Conservation (phyloP, 2,113 vertebrate species). For the Pelecanoides urinatrix region DNA sequence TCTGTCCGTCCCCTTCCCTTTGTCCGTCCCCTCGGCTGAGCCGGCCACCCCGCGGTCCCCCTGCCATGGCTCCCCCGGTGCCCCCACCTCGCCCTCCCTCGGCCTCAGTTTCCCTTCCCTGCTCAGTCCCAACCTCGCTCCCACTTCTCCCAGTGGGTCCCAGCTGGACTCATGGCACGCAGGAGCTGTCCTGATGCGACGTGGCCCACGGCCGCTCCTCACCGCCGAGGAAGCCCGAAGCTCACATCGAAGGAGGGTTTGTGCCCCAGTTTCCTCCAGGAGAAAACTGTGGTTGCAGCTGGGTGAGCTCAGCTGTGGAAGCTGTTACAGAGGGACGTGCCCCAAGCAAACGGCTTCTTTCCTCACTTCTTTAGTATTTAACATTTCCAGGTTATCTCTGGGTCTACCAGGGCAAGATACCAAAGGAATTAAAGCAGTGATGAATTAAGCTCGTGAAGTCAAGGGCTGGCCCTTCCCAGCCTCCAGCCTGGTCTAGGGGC, state of each 20-base stretch:
- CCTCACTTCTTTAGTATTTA: background rate
- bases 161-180: rapidly evolving
- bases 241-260: background rate
- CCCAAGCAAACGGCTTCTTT: background rate
- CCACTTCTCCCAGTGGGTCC: background rate
- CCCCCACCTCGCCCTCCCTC: background rate
- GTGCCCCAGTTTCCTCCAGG: background rate
- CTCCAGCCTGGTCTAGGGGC: no score
- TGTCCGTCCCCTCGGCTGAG: background rate
- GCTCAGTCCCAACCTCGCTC: background rate
- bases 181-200: rapidly evolving
- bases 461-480: background rate
- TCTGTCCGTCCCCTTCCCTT: background rate
- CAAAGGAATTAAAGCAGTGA: background rate
- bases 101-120: background rate
- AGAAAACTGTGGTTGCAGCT: background rate
- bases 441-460: background rate
- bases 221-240: background rate
- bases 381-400: background rate
- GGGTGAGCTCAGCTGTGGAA: background rate
- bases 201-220: rapidly evolving
- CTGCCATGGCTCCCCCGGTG: rapidly evolving
- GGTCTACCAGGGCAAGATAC: background rate
- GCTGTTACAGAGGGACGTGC: background rate
- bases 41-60: no score